phyloP scores from a whole-genome alignment of 1,140 invertebrate species.

The Drosophila subpulchrella region DNA sequence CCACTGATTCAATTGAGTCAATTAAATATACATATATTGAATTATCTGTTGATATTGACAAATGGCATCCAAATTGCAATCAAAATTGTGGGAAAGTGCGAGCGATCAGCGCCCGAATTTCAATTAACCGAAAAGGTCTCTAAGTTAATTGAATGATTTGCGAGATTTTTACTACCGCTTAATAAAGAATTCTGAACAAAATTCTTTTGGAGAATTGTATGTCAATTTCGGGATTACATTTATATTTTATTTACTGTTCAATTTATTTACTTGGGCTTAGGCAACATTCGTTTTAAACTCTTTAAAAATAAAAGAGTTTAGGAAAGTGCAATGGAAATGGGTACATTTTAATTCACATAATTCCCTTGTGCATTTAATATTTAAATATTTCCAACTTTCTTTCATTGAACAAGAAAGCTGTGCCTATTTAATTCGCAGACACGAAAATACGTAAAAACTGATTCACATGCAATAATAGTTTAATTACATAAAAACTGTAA shows the following conservation, averaged over 20 bases:
- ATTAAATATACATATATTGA: slow-evolving; percentile 70
- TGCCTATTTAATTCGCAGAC: too few species aligned
- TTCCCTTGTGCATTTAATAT: too few species aligned
- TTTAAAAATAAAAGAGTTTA: too few species aligned
- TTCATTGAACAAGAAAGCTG: too few species aligned
- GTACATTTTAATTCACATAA: too few species aligned
- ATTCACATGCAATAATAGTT: too few species aligned
- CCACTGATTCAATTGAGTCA: slow-evolving; percentile 73
- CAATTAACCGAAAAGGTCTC: slow-evolving; percentile 48
- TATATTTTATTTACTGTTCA: too few species aligned
- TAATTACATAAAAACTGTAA: not conserved
- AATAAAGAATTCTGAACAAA: not conserved
- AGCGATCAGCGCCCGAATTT: slow-evolving; percentile 28
- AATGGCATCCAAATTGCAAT: slow-evolving; percentile 70
- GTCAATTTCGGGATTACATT: not conserved
- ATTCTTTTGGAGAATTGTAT: not conserved
- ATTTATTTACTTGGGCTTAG: too few species aligned
- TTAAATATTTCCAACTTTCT: too few species aligned
- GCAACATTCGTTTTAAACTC: too few species aligned
- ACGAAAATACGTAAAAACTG: too few species aligned
- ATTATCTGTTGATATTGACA: slow-evolving; percentile 79
- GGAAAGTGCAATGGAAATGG: too few species aligned
- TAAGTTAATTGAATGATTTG: slow-evolving; percentile 29
- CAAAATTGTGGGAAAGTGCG: slow-evolving; percentile 65
- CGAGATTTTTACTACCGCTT: slow-evolving; percentile 7